Percentiles rank a stretch among this genome's conserved stretches.
Conservation (phyloP, 2,888 invertebrate species). For the Mimachlamys varia region DNA sequence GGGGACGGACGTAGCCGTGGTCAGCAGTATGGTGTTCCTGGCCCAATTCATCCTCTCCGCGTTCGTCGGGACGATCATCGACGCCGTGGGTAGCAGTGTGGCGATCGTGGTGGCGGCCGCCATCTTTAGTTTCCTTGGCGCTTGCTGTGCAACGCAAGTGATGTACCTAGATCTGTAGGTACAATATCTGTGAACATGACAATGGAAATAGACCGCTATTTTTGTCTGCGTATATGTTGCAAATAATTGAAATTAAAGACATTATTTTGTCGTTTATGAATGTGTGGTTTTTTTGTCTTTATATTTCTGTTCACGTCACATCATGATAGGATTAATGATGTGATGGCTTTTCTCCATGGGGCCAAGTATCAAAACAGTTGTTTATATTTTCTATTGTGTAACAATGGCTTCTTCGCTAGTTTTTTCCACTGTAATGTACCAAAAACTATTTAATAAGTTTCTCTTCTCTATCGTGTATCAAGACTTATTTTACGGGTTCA, state of each 20-base stretch:
- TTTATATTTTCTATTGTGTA: no score
- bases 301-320: no score
- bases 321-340: no score
- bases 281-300: background rate
- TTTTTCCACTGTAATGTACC: no score
- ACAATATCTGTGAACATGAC: slow-evolving; percentile 26
- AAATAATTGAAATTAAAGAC: background rate
- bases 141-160: slow-evolving; percentile 92
- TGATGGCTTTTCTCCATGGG: no score
- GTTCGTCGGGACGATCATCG: slow-evolving; percentile 85
- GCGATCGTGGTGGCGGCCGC: slow-evolving; percentile 94
- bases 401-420: no score
- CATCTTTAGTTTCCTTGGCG: slow-evolving; percentile 92
- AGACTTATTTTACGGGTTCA: no score
- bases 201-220: background rate
- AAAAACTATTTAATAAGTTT: no score
- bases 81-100: slow-evolving; percentile 90
- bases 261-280: background rate
- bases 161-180: slow-evolving; percentile 92
- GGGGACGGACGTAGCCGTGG: slow-evolving; percentile 96
- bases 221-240: background rate
- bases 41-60: slow-evolving; percentile 94
- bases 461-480: no score
- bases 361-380: no score
- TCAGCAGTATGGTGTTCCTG: slow-evolving; percentile 97